phyloP scores from a whole-genome alignment of 2,888 invertebrate species.

The Mongoloraphidia duomilia region DNA sequence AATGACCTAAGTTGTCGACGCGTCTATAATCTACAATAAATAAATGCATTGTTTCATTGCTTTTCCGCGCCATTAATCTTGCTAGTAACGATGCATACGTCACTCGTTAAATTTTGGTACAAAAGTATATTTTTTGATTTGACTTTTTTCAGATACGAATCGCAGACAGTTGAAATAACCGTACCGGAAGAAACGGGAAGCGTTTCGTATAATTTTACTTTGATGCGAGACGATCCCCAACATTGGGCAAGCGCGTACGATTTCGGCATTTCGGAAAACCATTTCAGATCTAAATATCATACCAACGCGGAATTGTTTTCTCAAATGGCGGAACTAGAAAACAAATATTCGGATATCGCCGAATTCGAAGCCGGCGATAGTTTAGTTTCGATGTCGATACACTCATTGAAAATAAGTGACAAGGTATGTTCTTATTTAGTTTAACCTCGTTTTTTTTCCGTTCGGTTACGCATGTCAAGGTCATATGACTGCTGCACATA shows the following conservation, averaged over 20 bases:
- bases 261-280: conserved; percentile 51
- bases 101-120: too few relatives aligned
- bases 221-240: conserved; percentile 65
- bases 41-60: too few relatives aligned
- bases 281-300: conserved; percentile 49
- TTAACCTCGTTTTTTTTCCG: too few relatives aligned
- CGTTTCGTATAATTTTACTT: conserved; percentile 55
- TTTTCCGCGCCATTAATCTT: too few relatives aligned
- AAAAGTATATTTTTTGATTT: background rate
- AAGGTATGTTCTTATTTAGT: conserved; percentile 40
- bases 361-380: conserved; percentile 57
- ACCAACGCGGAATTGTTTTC: conserved; percentile 46
- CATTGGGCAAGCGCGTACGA: conserved; percentile 79
- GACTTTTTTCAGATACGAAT: conserved; percentile 37
- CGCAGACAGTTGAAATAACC: conserved; percentile 43
- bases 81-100: too few relatives aligned
- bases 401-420: conserved; percentile 57
- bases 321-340: conserved; percentile 53
- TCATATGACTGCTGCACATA: too few relatives aligned
- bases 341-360: conserved; percentile 47
- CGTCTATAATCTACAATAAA: too few relatives aligned
- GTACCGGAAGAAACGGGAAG: conserved; percentile 41
- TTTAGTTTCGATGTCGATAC: conserved; percentile 47
- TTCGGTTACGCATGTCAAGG: too few relatives aligned
- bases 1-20: too few relatives aligned